Percentiles rank a stretch among this genome's conserved stretches.
These are phyloP conservation scores for Oenanthe oenanthe DNA, from an alignment of 2,113 vertebrate species.

Conservation along the genomic window DNA sequence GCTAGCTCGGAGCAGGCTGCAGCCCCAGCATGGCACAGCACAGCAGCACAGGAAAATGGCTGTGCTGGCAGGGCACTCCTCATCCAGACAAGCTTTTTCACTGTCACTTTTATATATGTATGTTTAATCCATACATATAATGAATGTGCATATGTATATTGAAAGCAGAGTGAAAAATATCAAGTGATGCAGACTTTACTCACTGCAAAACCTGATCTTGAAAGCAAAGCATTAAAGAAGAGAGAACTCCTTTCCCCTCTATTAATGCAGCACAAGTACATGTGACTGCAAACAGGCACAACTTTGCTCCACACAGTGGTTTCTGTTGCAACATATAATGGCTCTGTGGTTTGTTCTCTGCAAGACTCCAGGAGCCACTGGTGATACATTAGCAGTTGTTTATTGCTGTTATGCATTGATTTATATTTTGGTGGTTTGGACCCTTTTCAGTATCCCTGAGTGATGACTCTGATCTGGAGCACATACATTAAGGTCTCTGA, in stretches of 20 bases:
- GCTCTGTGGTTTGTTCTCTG: neutral
- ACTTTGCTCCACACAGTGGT: neutral
- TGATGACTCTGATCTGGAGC: neutral
- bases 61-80: neutral
- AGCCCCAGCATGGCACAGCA: neutral
- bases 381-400: neutral
- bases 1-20: neutral
- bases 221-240: neutral
- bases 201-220: neutral
- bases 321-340: neutral
- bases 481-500: neutral
- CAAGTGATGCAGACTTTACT: neutral
- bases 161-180: neutral
- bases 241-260: fast-evolving
- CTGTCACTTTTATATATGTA: fast-evolving
- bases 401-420: neutral
- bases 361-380: neutral
- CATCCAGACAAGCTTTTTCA: neutral
- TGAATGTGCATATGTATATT: neutral
- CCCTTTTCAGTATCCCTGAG: neutral
- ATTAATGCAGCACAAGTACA: neutral
- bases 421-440: constrained; percentile 2
- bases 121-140: neutral
- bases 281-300: neutral
- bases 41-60: neutral